A percentile compares a stretch with the other conserved stretches of the same genome.
These are phyloP conservation scores for Thunnus maccoyii DNA, from an alignment of 2,113 vertebrate species.

Conservation along the genomic window DNA sequence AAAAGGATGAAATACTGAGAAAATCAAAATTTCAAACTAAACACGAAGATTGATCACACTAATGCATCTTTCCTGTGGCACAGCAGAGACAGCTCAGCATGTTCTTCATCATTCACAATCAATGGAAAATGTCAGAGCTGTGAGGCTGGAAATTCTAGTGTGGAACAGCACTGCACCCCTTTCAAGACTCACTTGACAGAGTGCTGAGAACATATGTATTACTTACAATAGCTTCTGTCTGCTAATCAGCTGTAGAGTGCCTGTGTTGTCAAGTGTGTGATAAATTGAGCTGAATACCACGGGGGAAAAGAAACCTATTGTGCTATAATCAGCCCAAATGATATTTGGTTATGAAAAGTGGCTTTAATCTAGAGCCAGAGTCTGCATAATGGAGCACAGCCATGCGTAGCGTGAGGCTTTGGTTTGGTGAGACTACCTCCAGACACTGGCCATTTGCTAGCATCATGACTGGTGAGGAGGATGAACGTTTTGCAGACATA, in stretches of 20 bases:
- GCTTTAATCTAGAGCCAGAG: conserved; percentile 69
- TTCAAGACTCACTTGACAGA: conserved; percentile 12
- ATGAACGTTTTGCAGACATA: conserved; percentile 29
- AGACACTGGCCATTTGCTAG: conserved; percentile 40
- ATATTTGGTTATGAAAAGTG: conserved; percentile 75
- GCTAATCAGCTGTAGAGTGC: conserved; percentile 36
- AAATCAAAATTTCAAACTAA: conserved; percentile 35
- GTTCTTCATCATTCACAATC: conserved; percentile 54
- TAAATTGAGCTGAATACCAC: conserved; percentile 47
- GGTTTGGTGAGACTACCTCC: conserved; percentile 30
- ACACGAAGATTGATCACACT: conserved; percentile 56
- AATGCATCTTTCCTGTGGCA: conserved; percentile 40
- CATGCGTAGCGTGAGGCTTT: conserved; percentile 36
- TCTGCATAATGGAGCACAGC: conserved; percentile 70
- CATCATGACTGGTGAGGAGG: conserved; percentile 33
- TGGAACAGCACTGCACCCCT: background rate
- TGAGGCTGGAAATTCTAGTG: background rate
- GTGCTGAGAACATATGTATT: conserved; percentile 46
- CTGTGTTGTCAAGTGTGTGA: conserved; percentile 47
- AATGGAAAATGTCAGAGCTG: conserved; percentile 48
- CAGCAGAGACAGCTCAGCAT: conserved; percentile 26
- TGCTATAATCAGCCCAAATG: conserved; percentile 57
- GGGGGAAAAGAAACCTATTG: conserved; percentile 47
- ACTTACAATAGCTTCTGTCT: conserved; percentile 23
- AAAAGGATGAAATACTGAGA: background rate